A percentile compares a stretch with the other conserved stretches of the same genome.
Conservation (phyloP, 1,140 invertebrate species). For the Grapholita molesta region DNA sequence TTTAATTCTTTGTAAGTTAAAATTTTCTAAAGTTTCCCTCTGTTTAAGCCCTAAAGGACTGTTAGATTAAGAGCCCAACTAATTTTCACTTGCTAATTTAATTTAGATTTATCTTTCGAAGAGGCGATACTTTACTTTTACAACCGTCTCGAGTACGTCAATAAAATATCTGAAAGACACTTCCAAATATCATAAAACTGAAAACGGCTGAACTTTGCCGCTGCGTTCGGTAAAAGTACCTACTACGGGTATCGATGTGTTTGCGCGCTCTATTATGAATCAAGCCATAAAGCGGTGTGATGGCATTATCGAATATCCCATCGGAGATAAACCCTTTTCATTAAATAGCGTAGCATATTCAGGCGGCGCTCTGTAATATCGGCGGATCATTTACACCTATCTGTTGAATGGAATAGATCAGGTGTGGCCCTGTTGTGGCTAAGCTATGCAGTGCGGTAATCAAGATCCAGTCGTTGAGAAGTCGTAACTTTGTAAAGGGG, state of each 20-base stretch:
- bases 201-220: slow-evolving; percentile 13
- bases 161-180: slow-evolving; percentile 15
- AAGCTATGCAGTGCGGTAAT: slow-evolving; percentile 12
- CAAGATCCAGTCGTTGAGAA: slow-evolving; percentile 29
- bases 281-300: slow-evolving; percentile 29
- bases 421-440: slow-evolving; percentile 20
- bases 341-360: slow-evolving; percentile 61
- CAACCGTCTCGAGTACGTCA: slow-evolving; percentile 8
- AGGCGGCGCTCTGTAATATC: slow-evolving; percentile 33
- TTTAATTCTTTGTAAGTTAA: slow-evolving; percentile 11
- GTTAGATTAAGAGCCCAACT: background rate
- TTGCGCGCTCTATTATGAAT: slow-evolving; percentile 36
- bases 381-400: slow-evolving; percentile 32
- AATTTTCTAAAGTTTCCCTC: slow-evolving; percentile 10
- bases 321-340: slow-evolving; percentile 61
- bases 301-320: slow-evolving; percentile 48
- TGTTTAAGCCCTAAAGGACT: background rate
- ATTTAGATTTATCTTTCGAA: slow-evolving; percentile 7
- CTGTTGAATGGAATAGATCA: slow-evolving; percentile 43
- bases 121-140: slow-evolving; percentile 9
- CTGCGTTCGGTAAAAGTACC: background rate
- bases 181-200: slow-evolving; percentile 18
- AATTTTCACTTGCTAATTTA: slow-evolving; percentile 9
- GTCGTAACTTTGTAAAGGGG: slow-evolving; percentile 29
- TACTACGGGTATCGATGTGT: slow-evolving; percentile 22